Base-by-base conservation (phyloP, 1,140 invertebrate genomes). In the Bombus confusus region DNA sequence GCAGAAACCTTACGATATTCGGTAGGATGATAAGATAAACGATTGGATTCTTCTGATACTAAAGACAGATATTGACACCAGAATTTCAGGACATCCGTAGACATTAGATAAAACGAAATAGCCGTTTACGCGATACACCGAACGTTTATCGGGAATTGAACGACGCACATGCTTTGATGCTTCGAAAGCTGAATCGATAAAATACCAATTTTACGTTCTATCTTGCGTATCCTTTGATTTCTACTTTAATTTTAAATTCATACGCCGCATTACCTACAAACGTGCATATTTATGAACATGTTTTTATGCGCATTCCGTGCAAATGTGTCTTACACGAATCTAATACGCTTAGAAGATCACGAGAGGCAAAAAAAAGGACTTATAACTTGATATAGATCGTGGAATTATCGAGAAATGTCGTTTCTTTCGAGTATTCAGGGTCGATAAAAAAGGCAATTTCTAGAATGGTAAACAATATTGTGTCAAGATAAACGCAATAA, bases 11-110 rank as follows among this genome's bases (percentile, higher is more conserved):
- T 22, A 52, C 47, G 47, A 8, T 76, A 76, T 76, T 76, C 13
- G 39, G 34, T 25, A 39, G 12, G 22, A 28, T 6, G 74, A 83
- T 83, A 83, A 78, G 62, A 83, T 83, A 77, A 66, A 66, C 3
- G 28, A 41, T 3, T 15, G 43, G 1, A 22, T 47, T 34, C 28
- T 52, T 39, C 15, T 10, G 41, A 68, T 37, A 31, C 22, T 8
- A 37, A 28, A n/a, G 39, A 31, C 8, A 75, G 52, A 66, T 41
- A 75, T 57, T 10, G 74, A 77, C 37, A 57, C 12, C 10, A 22
- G 39, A 66, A 66, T 37, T 82, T 43, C 31, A 25, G 6, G 6
- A 31, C n/a, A 57, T 52, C 22, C 25, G 62, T 31, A 6, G 43
- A 47, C 57, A 47, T 12, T 64, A 66, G 81, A 83, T 52, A 77